Evolutionary conservation across 2,888 invertebrate species (phyloP).

Genomic region (Alentia gelatinosa): DNA sequence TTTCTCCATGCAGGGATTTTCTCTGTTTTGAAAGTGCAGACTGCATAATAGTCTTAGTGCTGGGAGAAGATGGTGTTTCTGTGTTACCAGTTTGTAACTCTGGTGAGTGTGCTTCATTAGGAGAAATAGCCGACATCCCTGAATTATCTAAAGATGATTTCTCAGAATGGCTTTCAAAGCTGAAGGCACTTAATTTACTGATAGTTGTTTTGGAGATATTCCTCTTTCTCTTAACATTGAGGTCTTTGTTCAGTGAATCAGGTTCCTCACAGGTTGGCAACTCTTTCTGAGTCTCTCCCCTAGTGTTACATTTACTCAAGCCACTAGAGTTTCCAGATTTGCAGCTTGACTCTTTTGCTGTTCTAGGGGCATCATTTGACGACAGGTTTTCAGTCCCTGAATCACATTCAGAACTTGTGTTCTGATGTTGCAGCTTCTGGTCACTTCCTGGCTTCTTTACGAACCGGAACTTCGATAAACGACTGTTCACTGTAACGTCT

Average conservation of each 20-base stretch:
- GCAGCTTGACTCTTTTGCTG: neutral
- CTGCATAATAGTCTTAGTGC: no score
- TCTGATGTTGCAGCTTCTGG: neutral
- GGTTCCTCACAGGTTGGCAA: neutral
- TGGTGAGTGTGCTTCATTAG: no score
- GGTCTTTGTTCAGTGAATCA: neutral
- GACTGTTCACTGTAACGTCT: neutral
- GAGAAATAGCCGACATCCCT: no score
- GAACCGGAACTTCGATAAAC: constrained; percentile 22
- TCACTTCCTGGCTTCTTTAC: neutral
- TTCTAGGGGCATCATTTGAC: neutral
- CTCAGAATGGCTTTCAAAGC: neutral
- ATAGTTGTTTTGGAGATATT: neutral
- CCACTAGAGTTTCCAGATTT: neutral
- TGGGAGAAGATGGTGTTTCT: no score
- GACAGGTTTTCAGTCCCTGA: no score
- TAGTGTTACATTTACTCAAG: neutral
- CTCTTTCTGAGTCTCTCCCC: neutral
- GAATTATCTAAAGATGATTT: no score
- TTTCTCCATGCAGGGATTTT: neutral
- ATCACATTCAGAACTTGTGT: neutral
- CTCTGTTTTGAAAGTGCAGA: no score
- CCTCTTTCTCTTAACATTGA: neutral
- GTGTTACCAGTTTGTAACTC: no score
- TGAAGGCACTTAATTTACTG: constrained; percentile 14